Base-by-base conservation (phyloP, 2,888 invertebrate species). In the Drosophila prostipennis region DNA sequence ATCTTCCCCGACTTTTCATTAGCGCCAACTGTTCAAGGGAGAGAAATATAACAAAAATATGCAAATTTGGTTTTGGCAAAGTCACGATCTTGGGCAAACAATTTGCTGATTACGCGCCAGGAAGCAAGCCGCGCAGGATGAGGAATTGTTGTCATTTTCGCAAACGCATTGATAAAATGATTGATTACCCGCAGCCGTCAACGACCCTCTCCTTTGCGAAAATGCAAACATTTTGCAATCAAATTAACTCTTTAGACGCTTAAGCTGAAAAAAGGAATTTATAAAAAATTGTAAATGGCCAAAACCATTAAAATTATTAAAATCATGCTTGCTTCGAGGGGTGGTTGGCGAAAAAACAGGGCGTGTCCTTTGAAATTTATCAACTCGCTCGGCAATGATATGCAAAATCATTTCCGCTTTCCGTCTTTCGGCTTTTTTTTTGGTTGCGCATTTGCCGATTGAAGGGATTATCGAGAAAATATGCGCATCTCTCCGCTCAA, bases 251-350 rank as follows among this genome's bases (percentile, higher is more conserved):
- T 86, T 87, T 86, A 83, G 69, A 77, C 73, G 78, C 77, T 78
- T 87, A 79, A 79, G 82, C 87, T 67, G 78, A 70, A 79, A 78
- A 86, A 87, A 84, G 36, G 58, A 86, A 87, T 83, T 88, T 88
- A 88, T 88, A 87, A 89, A 83, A 87, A 86, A 83, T 83, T 77
- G 85, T 85, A 89, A 89, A 87, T 88, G 85, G 86, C 80, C 80
- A 78, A 84, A 88, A 89, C 90, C 89, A 90, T 90, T 90, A 90
- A 90, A 90, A 89, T 90, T 90, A 90, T 89, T 90, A 90, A 89
- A 90, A 90, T 89, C 89, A 89, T 90, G 79, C 67, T 48, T 13
- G 75, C 48, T 36, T 42, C 51, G 55, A 61, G 77, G 76, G 46
- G 54, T 76, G 73, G 49, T 46, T 52, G 14, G 53, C 23, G 13